A percentile compares a stretch with the other conserved stretches of the same genome.
These are phyloP conservation scores for Trematomus loennbergii DNA, from an alignment of 2,113 vertebrate species.

Conservation along the genomic window DNA sequence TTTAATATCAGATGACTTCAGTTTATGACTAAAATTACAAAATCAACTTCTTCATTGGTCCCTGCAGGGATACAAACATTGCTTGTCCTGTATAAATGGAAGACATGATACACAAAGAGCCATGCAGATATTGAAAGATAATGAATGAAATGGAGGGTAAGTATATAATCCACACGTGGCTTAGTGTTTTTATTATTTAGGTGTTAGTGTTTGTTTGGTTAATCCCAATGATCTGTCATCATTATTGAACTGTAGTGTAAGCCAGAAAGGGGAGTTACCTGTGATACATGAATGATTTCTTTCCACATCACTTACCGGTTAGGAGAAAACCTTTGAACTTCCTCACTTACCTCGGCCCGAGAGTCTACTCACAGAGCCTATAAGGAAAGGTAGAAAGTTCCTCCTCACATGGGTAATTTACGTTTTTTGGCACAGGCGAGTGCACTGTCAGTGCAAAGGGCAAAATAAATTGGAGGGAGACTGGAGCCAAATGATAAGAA, in stretches of 20 bases:
- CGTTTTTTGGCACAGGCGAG: too few relatives aligned
- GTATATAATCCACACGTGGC: background rate
- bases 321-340: background rate
- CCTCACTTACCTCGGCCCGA: background rate
- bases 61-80: background rate
- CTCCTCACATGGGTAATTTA: background rate
- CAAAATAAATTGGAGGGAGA: background rate
- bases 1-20: conserved; percentile 9
- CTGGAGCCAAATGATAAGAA: too few relatives aligned
- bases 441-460: background rate
- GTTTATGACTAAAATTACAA: background rate
- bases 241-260: background rate
- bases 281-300: background rate
- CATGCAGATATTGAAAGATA: conserved; percentile 12
- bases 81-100: background rate
- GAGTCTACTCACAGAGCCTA: background rate
- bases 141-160: conserved; percentile 1
- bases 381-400: background rate
- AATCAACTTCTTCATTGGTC: conserved; percentile 3
- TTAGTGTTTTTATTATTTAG: background rate
- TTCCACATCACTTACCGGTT: background rate
- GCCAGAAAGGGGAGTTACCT: background rate
- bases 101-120: conserved; percentile 8
- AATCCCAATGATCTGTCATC: background rate
- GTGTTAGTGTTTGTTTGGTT: background rate